Evolutionary conservation across 1,140 invertebrate species (phyloP).

Genomic region (Drosophila nebulosa): DNA sequence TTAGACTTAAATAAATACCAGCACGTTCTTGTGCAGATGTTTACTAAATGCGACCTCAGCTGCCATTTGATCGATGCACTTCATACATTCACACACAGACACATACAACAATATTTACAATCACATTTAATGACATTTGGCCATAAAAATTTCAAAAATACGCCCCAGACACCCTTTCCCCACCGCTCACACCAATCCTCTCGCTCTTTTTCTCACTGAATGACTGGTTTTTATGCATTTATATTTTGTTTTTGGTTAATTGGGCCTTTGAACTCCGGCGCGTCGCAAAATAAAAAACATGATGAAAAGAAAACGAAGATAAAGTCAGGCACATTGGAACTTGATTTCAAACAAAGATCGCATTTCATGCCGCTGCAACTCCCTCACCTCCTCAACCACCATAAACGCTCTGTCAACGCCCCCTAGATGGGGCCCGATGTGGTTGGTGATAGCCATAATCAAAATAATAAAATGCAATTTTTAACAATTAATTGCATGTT

Average conservation of each 20-base stretch:
- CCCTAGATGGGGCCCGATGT: conserved; percentile 23
- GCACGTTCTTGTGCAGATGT: conserved; percentile 59
- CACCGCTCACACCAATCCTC: background rate
- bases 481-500: background rate
- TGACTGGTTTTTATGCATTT: conserved; percentile 53
- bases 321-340: conserved; percentile 59
- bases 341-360: conserved; percentile 64
- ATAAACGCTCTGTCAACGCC: conserved; percentile 38
- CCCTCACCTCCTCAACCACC: background rate
- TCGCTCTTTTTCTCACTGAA: conserved; percentile 19
- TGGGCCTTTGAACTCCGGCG: conserved; percentile 69
- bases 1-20: conserved; percentile 66
- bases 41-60: conserved; percentile 34
- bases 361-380: background rate
- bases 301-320: conserved; percentile 58
- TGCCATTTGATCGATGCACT: conserved; percentile 70
- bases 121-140: conserved; percentile 68
- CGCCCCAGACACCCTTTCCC: background rate
- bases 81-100: conserved; percentile 11
- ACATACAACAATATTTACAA: conserved; percentile 53
- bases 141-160: conserved; percentile 26
- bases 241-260: conserved; percentile 58
- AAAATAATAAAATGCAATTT: conserved; percentile 14
- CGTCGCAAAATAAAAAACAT: conserved; percentile 12
- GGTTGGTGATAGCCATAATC: background rate